Percentiles rank a stretch among this genome's conserved stretches.
Evolutionary conservation across 1,140 invertebrate species (phyloP).

Genomic region (Euwallacea similis): DNA sequence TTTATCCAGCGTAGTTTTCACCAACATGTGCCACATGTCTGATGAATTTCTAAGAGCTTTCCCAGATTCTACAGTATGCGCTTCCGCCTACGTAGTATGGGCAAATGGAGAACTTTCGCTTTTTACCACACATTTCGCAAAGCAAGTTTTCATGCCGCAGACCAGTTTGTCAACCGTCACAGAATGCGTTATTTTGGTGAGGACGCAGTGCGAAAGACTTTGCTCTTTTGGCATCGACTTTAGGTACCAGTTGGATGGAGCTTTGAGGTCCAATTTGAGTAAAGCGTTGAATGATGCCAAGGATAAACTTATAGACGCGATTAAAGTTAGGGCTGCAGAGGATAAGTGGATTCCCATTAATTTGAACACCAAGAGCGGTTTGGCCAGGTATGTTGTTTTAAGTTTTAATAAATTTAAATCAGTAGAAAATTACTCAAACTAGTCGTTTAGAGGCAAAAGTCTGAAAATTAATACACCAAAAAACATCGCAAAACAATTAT

Average conservation of each 20-base stretch:
- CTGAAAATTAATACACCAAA: too few species aligned
- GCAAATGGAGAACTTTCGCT: conserved; percentile 82
- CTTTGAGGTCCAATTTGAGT: conserved; percentile 64
- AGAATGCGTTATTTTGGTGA: conserved; percentile 72
- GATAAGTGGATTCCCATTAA: conserved; percentile 75
- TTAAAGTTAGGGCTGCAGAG: conserved; percentile 69
- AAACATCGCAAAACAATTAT: too few species aligned
- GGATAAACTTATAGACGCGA: conserved; percentile 75
- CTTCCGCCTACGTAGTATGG: conserved; percentile 88
- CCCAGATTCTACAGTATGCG: conserved; percentile 70
- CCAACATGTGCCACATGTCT: conserved; percentile 82
- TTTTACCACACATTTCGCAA: conserved; percentile 80
- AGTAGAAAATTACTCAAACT: not conserved
- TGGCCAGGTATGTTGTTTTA: conserved; percentile 48
- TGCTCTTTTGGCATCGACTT: conserved; percentile 76
- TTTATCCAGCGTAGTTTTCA: conserved; percentile 85
- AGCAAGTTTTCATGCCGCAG: conserved; percentile 91
- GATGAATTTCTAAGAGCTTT: conserved; percentile 85
- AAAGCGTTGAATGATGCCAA: conserved; percentile 66
- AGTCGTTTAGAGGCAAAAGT: not conserved
- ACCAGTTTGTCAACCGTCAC: conserved; percentile 79
- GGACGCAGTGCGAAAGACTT: conserved; percentile 54
- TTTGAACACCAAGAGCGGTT: conserved; percentile 60
- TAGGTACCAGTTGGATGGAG: conserved; percentile 72
- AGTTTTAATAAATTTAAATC: not conserved